Base-by-base conservation (phyloP, 2,888 invertebrate genomes). In the Orthosia gracilis region DNA sequence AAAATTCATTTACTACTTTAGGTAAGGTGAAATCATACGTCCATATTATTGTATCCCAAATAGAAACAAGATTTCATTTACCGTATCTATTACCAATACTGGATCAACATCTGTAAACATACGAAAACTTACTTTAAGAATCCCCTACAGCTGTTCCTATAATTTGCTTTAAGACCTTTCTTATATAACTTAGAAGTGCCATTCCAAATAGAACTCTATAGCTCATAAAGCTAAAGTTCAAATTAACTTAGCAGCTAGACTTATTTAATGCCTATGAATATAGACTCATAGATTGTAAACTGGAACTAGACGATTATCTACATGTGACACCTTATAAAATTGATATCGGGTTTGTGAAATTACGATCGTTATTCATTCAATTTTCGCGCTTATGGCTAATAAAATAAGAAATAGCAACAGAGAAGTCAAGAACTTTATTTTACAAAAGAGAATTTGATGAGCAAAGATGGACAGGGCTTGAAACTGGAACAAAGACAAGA, bases 91-190 rank as follows among this genome's bases (percentile, higher is more conserved):
- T 40, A 49, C 57, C 76, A 66, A 65, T 58, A 58, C 4, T 57
- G 1, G 4, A 17, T 23, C 45, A 59, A 78, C 21, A 75, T 80
- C 57, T 66, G 54, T 80, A 63, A 78, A 67, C 58, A 73, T 45
- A 58, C 23, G 74, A 50, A 26, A 66, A 52, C 23, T 45, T 64
- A 81, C 13, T 21, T 26, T 68, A 81, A 81, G 61, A 69, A 26
- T 62, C 40, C 13, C 13, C 17, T 17, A 57, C 82, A 78, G 69
- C 68, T 76, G 82, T 76, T 69, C 5, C 47, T 23, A 13, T 69
- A 58, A 54, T 73, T 63, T 73, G 52, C 73, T 66, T 49, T 21
- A n/a, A 79, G 49, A 73, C 47, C 65, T 50, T 21, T 13, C 18
- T 12, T 66, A 45, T 26, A 49, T 57, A 55, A 40, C 47, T 31